Conservation (phyloP, 2,888 invertebrate species). For the Orthosia gracilis region DNA sequence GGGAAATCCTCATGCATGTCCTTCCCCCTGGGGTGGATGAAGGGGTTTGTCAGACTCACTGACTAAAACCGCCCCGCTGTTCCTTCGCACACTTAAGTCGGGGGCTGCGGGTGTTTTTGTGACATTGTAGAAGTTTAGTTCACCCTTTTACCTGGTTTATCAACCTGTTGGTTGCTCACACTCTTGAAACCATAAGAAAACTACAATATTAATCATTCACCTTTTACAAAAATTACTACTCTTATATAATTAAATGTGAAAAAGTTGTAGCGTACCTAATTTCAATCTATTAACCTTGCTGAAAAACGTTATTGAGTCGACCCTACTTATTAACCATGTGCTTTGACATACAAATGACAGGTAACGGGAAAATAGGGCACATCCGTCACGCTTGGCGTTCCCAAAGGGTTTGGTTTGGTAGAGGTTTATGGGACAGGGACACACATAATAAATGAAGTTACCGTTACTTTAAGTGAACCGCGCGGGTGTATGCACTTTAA, state of each 20-base stretch:
- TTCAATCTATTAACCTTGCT: slow-evolving; percentile 12
- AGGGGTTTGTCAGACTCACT: too few species aligned
- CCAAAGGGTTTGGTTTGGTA: slow-evolving; percentile 23
- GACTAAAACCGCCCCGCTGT: too few species aligned
- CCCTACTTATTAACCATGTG: slow-evolving; percentile 36
- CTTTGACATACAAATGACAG: slow-evolving; percentile 28
- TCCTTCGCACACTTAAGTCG: too few species aligned
- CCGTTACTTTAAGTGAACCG: neutral
- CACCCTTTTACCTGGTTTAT: too few species aligned
- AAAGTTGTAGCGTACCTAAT: neutral
- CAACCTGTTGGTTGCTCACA: neutral
- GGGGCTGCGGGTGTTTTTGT: too few species aligned
- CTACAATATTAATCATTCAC: neutral
- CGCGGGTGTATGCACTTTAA: too few species aligned
- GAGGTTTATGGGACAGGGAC: slow-evolving; percentile 8
- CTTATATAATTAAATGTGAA: neutral
- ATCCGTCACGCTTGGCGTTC: slow-evolving; percentile 26
- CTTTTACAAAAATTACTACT: neutral
- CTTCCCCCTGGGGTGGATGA: too few species aligned
- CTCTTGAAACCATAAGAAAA: neutral
- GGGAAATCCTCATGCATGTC: too few species aligned
- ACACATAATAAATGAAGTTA: slow-evolving; percentile 1
- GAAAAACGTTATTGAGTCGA: slow-evolving; percentile 11
- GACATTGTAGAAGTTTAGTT: too few species aligned
- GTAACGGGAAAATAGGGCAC: slow-evolving; percentile 23